Conservation (phyloP, 2,888 invertebrate genomes). For the Drosophila birchii region DNA sequence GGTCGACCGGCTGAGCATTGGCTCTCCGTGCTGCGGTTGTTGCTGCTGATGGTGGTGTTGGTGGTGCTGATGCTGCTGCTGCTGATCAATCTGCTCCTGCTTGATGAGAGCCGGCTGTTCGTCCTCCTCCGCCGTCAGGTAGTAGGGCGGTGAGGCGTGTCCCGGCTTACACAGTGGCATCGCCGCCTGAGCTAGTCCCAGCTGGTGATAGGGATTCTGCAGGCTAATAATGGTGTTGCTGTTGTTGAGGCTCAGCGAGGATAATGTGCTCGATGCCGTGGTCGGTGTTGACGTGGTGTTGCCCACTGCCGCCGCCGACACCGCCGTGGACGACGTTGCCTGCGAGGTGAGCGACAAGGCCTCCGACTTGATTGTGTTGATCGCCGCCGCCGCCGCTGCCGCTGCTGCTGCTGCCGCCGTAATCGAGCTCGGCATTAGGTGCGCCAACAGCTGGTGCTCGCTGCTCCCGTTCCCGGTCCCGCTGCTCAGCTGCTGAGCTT, state of each 20-base stretch:
- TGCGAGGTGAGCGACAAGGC: slow-evolving; percentile 33
- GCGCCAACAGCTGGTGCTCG: slow-evolving; percentile 67
- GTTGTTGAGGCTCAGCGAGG: slow-evolving; percentile 69
- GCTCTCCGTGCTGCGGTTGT: slow-evolving; percentile 70
- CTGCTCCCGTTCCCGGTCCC: slow-evolving; percentile 60
- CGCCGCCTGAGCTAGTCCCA: slow-evolving; percentile 61
- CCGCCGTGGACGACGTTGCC: slow-evolving; percentile 39
- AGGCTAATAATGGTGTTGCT: slow-evolving; percentile 73
- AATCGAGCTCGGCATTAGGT: slow-evolving; percentile 73
- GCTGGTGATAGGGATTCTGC: slow-evolving; percentile 71
- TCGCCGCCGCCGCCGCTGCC: slow-evolving; percentile 53
- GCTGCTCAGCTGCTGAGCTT: slow-evolving; percentile 76
- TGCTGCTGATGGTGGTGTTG: slow-evolving; percentile 68
- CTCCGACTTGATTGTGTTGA: slow-evolving; percentile 69
- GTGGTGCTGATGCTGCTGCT: slow-evolving; percentile 62
- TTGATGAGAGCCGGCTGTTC: slow-evolving; percentile 66
- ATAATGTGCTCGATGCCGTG: slow-evolving; percentile 74
- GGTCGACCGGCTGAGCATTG: slow-evolving; percentile 80
- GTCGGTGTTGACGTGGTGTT: slow-evolving; percentile 66
- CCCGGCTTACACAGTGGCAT: slow-evolving; percentile 67
- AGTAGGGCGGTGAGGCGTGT: slow-evolving; percentile 59
- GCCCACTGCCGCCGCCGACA: slow-evolving; percentile 51
- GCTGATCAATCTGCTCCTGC: slow-evolving; percentile 51
- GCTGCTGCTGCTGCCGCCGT: slow-evolving; percentile 63
- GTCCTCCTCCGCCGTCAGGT: slow-evolving; percentile 54